Evolutionary conservation across 1,140 invertebrate species (phyloP), one percentile per base, ranked within the genome.

Genomic region (Drosophila kepulauana): DNA sequence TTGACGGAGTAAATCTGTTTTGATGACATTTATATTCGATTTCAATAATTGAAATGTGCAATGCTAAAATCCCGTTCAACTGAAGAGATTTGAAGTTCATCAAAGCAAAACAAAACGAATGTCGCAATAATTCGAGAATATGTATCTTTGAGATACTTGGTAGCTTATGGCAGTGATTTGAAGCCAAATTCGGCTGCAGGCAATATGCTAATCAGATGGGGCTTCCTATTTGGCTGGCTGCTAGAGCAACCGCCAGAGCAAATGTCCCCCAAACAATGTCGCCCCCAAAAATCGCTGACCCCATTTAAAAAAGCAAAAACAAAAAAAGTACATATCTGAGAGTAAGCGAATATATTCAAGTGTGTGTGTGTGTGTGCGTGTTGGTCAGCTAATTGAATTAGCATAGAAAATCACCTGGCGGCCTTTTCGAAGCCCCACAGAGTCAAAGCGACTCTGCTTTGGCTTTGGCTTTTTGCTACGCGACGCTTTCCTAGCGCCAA

Each of bases 211-310:
- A 43, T 43, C 33, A 46, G 49, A 78, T 38, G 74, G 71, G 82
- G 82, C 82, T 86, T 86, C 82, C 67, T 65, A 52, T 15, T 13
- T 7, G 25, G 45, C 48, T 59, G 33, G 33, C 7, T 15, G 30
- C 25, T 33, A 16, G 52, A 56, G 20, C 20, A 25, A 25, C 20
- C 20, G 20, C 20, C 20, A 25, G 20, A 25, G 20, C 20, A 10
- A 51, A 70, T 71, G 66, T 62, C 61, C 65, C 10, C 56, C 57
- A 56, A 25, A 68, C 65, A 85, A 79, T 84, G 80, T 76, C 76
- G 81, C 65, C 81, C 80, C 75, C 82, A 64, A 85, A 85, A 85
- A 85, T 81, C 74, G 81, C 81, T 84, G 81, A 84, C 81, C 81
- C 81, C 84, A 80, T 80, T 82, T 46, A 51, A 72, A 72, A 64